These are phyloP conservation scores for Redunca redunca DNA, from an alignment of 2,113 vertebrate species.

Conservation along the genomic window DNA sequence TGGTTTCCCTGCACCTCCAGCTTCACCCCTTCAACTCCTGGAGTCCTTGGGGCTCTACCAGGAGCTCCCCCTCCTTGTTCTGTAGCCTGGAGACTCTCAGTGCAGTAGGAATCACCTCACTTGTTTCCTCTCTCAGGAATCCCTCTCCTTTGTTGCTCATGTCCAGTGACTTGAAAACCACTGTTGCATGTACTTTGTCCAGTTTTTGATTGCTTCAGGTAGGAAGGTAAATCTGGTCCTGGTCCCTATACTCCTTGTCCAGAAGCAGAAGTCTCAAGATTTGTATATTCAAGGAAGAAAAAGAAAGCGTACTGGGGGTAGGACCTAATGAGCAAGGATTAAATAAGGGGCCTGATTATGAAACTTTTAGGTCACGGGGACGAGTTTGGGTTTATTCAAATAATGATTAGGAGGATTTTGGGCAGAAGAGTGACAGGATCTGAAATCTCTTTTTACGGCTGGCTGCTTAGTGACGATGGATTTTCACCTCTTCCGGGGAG, in stretches of 20 bases:
- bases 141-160: background rate
- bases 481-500: background rate
- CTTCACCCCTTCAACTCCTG: background rate
- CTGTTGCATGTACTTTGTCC: background rate
- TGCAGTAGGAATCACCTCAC: background rate
- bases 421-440: background rate
- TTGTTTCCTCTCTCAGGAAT: background rate
- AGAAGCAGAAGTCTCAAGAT: slow-evolving; percentile 4
- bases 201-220: background rate
- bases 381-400: background rate
- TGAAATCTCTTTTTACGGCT: background rate
- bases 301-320: background rate
- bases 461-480: background rate
- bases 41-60: background rate
- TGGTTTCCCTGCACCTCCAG: background rate
- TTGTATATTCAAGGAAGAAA: background rate
- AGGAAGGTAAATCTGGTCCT: background rate
- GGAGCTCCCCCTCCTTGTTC: background rate
- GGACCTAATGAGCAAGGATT: background rate
- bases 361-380: background rate
- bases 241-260: background rate
- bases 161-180: background rate
- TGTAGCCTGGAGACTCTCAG: background rate
- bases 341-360: background rate
- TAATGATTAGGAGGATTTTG: background rate